These are phyloP conservation scores for Saccostrea echinata DNA, from an alignment of 1,140 invertebrate genomes.

Conservation along the genomic window DNA sequence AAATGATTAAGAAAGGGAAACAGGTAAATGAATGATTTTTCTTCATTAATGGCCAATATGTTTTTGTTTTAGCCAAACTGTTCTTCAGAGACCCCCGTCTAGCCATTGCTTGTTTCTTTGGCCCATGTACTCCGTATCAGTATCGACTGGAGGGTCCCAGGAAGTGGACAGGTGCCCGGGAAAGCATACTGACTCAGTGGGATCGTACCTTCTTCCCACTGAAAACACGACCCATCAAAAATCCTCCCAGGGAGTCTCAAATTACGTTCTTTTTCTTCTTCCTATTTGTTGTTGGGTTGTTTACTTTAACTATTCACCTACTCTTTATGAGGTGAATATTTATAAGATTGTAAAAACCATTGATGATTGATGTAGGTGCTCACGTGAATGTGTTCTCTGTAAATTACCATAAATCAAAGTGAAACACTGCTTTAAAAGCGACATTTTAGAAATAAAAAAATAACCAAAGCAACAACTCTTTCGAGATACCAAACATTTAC, in stretches of 20 bases:
- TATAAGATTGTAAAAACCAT: no score
- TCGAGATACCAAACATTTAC: no score
- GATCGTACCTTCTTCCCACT: conserved; percentile 59
- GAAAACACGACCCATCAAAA: conserved; percentile 58
- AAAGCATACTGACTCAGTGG: conserved; percentile 72
- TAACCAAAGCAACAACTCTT: no score
- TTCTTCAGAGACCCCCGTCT: conserved; percentile 76
- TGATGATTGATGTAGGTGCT: no score
- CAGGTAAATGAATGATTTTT: no score
- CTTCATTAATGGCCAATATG: background rate
- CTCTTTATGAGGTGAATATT: background rate
- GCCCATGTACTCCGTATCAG: conserved; percentile 80
- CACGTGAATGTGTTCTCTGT: no score
- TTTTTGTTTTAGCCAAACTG: conserved; percentile 60
- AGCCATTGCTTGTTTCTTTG: conserved; percentile 75
- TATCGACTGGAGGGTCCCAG: conserved; percentile 80
- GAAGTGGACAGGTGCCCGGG: conserved; percentile 79
- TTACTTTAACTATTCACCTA: background rate
- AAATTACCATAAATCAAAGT: no score
- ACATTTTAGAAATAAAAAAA: no score
- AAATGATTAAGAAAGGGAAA: no score
- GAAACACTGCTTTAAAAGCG: no score
- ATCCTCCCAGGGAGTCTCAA: background rate
- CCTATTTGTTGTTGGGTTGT: background rate
- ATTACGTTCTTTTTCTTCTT: background rate